phyloP scores from a whole-genome alignment of 2,888 invertebrate genomes.

The Papilio demoleus region DNA sequence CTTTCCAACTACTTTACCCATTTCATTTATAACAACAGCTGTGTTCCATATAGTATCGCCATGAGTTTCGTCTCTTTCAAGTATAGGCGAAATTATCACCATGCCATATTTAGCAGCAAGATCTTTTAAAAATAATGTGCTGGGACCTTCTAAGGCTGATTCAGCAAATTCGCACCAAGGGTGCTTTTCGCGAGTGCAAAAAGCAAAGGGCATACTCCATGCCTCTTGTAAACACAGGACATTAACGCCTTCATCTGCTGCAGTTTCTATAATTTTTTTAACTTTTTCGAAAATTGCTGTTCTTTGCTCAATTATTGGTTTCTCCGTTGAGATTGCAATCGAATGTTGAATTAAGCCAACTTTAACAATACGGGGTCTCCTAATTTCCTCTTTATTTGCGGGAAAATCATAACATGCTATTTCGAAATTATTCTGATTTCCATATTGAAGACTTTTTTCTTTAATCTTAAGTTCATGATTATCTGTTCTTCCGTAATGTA shows the following conservation, averaged over 20 bases:
- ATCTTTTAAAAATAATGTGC: constrained; percentile 90
- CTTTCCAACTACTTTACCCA: constrained; percentile 94
- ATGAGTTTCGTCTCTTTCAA: constrained; percentile 94
- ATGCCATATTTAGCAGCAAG: constrained; percentile 92
- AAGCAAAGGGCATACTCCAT: constrained; percentile 99
- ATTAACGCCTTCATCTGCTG: constrained; percentile 92
- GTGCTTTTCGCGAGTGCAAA: constrained; percentile 97
- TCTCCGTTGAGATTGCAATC: constrained; percentile 89
- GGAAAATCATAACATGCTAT: constrained; percentile 89
- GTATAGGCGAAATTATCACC: constrained; percentile 97
- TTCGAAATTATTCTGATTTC: constrained; percentile 86
- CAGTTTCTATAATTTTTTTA: constrained; percentile 88
- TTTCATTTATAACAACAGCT: constrained; percentile 94
- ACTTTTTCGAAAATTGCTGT: constrained; percentile 91
- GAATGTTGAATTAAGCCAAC: constrained; percentile 95
- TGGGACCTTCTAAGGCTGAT: constrained; percentile 92
- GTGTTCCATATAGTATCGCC: constrained; percentile 98
- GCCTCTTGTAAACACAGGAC: constrained; percentile 98
- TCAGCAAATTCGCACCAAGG: constrained; percentile 99
- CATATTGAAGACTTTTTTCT: constrained; percentile 69
- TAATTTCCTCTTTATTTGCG: constrained; percentile 87
- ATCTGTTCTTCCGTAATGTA: constrained; percentile 90
- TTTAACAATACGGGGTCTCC: constrained; percentile 88
- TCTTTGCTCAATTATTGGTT: constrained; percentile 89
- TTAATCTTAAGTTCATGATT: constrained; percentile 81